Conservation (phyloP, 2,113 vertebrate species). For the Merops nubicus region DNA sequence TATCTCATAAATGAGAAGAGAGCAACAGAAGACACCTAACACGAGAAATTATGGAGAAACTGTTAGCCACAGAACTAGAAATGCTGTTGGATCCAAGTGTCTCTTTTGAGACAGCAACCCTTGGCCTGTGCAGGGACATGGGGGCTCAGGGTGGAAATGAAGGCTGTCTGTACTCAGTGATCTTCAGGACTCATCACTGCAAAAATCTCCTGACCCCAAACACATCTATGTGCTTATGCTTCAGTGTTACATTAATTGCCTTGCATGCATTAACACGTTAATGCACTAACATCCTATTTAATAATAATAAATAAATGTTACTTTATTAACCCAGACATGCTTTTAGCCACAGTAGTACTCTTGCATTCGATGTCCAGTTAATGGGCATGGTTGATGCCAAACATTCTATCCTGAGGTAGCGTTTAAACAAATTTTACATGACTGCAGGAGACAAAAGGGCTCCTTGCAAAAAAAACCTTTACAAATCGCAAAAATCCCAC, state of each 20-base stretch:
- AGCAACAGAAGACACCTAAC: background rate
- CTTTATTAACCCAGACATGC: background rate
- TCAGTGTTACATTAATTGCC: background rate
- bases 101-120: background rate
- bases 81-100: background rate
- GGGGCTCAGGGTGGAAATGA: background rate
- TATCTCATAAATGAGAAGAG: background rate
- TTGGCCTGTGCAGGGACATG: background rate
- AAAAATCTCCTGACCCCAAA: background rate
- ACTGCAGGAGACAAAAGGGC: background rate
- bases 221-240: background rate
- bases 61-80: background rate
- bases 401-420: background rate
- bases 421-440: background rate
- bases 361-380: background rate
- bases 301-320: background rate
- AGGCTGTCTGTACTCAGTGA: background rate
- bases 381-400: background rate
- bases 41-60: background rate
- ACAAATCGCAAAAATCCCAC: background rate
- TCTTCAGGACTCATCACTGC: background rate
- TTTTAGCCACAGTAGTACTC: background rate
- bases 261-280: background rate
- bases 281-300: background rate
- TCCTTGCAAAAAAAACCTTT: background rate